phyloP scores from a whole-genome alignment of 1,140 invertebrate genomes.

The Micrasema longulum region DNA sequence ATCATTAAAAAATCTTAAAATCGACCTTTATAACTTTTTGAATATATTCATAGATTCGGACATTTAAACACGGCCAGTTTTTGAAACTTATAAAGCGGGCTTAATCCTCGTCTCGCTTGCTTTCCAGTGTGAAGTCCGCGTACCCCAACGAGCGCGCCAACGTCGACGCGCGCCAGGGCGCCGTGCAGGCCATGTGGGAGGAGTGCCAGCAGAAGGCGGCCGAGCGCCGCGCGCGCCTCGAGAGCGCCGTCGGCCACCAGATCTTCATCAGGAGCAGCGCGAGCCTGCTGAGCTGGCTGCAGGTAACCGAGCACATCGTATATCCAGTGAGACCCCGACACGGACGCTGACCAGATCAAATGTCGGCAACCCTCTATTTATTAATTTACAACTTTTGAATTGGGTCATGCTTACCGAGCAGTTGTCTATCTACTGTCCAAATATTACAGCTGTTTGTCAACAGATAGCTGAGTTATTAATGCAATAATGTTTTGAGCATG shows the following conservation, averaged over 20 bases:
- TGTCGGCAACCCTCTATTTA: not conserved
- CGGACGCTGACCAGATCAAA: not conserved
- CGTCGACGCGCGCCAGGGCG: slow-evolving; percentile 85
- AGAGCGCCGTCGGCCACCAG: slow-evolving; percentile 94
- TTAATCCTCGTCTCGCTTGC: not conserved
- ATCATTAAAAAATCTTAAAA: not conserved
- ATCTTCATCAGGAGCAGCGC: slow-evolving; percentile 86
- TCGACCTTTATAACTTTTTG: not conserved
- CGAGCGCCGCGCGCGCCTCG: slow-evolving; percentile 86
- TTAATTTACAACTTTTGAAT: no score
- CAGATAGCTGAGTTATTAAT: no score
- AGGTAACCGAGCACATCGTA: slow-evolving; percentile 55
- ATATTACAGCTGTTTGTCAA: not conserved
- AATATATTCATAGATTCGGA: not conserved
- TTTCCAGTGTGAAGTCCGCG: slow-evolving; percentile 81
- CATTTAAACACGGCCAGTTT: not conserved
- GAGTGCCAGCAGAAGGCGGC: slow-evolving; percentile 88
- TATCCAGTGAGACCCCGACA: not conserved
- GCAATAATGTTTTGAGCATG: no score
- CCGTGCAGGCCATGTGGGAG: slow-evolving; percentile 90
- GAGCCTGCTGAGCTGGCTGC: slow-evolving; percentile 62
- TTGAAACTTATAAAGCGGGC: no score
- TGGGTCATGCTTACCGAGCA: not conserved
- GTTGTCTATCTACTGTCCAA: not conserved
- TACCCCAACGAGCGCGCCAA: slow-evolving; percentile 92